Conservation (phyloP, 2,888 invertebrate genomes). For the Camptogramma bilineatum region DNA sequence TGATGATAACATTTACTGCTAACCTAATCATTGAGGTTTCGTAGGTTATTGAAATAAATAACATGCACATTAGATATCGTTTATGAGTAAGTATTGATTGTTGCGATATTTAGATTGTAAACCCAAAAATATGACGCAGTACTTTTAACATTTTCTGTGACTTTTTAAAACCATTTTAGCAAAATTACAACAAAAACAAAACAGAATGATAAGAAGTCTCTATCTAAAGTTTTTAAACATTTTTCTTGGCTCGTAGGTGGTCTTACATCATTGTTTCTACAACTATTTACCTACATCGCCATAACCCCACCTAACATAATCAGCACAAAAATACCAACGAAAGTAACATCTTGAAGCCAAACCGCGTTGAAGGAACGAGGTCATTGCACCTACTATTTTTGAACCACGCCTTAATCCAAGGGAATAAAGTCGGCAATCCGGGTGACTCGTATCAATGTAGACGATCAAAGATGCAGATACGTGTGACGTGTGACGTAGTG, state of each 20-base stretch:
- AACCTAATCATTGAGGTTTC: constrained; percentile 16
- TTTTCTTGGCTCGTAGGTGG: not conserved
- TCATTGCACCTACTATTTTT: constrained; percentile 77
- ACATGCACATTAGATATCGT: not conserved
- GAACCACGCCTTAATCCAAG: constrained; percentile 59
- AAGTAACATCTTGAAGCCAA: constrained; percentile 74
- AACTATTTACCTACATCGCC: constrained; percentile 40
- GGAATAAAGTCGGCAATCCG: constrained; percentile 65
- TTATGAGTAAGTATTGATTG: not conserved
- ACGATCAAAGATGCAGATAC: constrained; percentile 75
- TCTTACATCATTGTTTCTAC: constrained; percentile 12
- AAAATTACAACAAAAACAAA: not conserved
- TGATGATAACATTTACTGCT: constrained; percentile 26
- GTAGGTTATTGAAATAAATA: constrained; percentile 3
- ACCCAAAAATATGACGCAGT: not conserved
- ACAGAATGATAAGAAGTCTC: not conserved
- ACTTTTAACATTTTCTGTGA: not conserved
- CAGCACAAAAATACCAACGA: constrained; percentile 71
- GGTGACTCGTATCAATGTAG: constrained; percentile 73
- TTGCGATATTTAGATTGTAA: not conserved
- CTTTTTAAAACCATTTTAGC: not conserved
- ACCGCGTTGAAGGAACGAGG: constrained; percentile 62
- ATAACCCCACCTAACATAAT: constrained; percentile 58
- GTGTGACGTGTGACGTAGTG: constrained; percentile 68
- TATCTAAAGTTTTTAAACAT: not conserved